phyloP scores from a whole-genome alignment of 2,113 vertebrate species.

The Callipepla californica region DNA sequence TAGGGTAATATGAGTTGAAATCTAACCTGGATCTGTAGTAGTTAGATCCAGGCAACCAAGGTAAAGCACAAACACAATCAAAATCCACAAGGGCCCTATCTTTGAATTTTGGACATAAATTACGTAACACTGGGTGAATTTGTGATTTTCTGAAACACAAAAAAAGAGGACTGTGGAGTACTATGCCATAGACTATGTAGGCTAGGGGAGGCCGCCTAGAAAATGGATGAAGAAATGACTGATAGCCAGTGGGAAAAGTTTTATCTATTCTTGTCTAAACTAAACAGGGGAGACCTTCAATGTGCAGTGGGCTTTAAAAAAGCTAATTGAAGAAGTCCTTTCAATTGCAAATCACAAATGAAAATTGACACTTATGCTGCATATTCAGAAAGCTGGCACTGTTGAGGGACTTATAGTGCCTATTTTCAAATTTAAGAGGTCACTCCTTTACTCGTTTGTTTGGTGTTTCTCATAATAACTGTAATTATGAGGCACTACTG shows the following conservation, averaged over 20 bases:
- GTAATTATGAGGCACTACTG: slow-evolving; percentile 65
- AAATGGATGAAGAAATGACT: background rate
- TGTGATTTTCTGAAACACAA: background rate
- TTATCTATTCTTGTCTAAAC: background rate
- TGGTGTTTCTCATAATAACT: slow-evolving; percentile 67
- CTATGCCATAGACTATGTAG: background rate
- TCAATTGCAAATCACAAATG: slow-evolving; percentile 23
- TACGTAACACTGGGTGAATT: background rate
- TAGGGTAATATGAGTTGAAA: background rate
- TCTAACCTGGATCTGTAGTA: background rate
- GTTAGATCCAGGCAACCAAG: background rate
- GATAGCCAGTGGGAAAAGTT: background rate
- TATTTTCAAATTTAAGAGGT: slow-evolving; percentile 60
- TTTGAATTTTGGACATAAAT: background rate
- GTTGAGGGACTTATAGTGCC: slow-evolving; percentile 41
- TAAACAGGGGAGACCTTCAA: background rate
- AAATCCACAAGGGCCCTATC: background rate
- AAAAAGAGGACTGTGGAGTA: background rate
- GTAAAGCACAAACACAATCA: background rate
- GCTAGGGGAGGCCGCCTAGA: background rate
- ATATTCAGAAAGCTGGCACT: slow-evolving; percentile 48
- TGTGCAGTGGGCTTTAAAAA: slow-evolving; percentile 6
- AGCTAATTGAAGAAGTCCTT: slow-evolving; percentile 23
- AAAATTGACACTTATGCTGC: slow-evolving; percentile 42
- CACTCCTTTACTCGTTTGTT: slow-evolving; percentile 57